Base-by-base conservation (phyloP, 2,888 invertebrate genomes). In the Netelia melanura region DNA sequence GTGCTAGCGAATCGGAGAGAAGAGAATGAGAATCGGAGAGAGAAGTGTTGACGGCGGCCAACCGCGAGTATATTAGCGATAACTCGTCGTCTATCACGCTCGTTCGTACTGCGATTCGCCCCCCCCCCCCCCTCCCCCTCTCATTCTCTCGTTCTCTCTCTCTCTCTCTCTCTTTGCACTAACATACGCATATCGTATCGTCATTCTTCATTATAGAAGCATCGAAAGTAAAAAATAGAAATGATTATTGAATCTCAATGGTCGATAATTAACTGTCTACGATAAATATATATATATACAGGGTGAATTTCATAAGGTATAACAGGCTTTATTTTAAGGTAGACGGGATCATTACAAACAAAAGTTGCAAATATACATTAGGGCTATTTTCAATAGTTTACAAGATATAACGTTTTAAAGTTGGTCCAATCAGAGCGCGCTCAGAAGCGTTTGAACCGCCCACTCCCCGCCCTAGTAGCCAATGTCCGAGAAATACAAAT, bases 61-160 rank as follows among this genome's bases (percentile, higher is more conserved):
- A 56, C 56, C 43, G 54, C 54, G 54, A 64, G n/a, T 56, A 75
- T 75, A 54, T 74, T 54, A 58, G 52, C 61, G 54, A 72, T 74
- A 62, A 61, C 44, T 74, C 74, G 25, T 6, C 52, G 21, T 58
- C 64, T 58, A 6, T 43, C 38, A 54, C 21, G 9, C 65, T 43
- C 14, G 30, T 38, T 54, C 25, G 5, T 38, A 52, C 54, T 76
- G 30, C 17, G 43, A 65, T 65, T 65, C 17, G 17, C 8, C 38
- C 21, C 3, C 23, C 9, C 52, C 14, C 52, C 17, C 5, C 11
- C 9, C n/a, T 52, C 14, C 30, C 30, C 1, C 54, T 52, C 23
- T 68, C 14, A 25, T 8, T 11, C 5, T 30, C n/a, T 52, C n/a
- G 38, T 17, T 17, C 54, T 54, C 25, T 38, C 10, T 54, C n/a